These are phyloP conservation scores for Drosophila lutescens DNA, from an alignment of 2,888 invertebrate species.

Conservation along the genomic window DNA sequence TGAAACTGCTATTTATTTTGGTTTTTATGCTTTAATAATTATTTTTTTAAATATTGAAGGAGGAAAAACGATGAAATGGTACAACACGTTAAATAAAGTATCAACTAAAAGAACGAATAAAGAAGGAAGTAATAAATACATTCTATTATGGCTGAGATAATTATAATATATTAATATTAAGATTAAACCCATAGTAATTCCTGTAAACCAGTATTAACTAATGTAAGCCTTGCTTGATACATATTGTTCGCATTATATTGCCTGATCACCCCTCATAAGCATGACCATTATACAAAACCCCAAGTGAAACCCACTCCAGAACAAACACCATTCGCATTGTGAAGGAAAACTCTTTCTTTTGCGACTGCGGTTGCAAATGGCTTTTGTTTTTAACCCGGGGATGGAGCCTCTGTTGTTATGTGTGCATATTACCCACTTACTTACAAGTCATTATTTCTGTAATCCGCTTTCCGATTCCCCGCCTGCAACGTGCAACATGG, in stretches of 20 bases:
- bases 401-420: slow-evolving; percentile 22
- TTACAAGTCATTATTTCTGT: slow-evolving; percentile 83
- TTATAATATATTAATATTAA: too few relatives aligned
- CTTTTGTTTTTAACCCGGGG: slow-evolving; percentile 37
- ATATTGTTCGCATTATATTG: neutral
- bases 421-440: slow-evolving; percentile 67
- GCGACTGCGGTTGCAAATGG: slow-evolving; percentile 20
- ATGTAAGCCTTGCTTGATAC: neutral
- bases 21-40: neutral
- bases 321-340: slow-evolving; percentile 4
- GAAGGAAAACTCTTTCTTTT: slow-evolving; percentile 12
- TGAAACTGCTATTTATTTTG: neutral
- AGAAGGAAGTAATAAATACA: too few relatives aligned
- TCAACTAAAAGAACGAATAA: too few relatives aligned
- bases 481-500: slow-evolving; percentile 33
- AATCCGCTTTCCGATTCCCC: slow-evolving; percentile 74
- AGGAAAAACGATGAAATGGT: too few relatives aligned
- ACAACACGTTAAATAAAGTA: too few relatives aligned
- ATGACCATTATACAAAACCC: slow-evolving; percentile 9
- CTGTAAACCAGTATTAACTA: neutral
- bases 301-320: slow-evolving; percentile 5
- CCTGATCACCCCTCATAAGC: neutral
- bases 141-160: too few relatives aligned
- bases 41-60: too few relatives aligned
- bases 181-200: neutral